A percentile compares a stretch with the other conserved stretches of the same genome.
phyloP scores from a whole-genome alignment of 2,888 invertebrate species.

The Sipha maydis region DNA sequence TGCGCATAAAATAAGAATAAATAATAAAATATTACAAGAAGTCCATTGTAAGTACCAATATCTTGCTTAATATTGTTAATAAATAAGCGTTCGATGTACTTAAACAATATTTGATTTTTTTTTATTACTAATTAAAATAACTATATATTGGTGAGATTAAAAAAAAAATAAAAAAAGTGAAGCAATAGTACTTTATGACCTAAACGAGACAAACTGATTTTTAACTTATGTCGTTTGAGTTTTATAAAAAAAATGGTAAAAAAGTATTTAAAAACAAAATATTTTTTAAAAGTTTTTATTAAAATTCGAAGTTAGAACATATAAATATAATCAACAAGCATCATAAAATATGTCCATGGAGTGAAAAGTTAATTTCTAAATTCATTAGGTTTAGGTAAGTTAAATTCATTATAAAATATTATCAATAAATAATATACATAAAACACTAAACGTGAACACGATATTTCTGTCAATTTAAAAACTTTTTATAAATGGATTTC shows the following conservation, averaged over 20 bases:
- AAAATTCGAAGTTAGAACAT: background rate
- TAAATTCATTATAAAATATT: conserved; percentile 11
- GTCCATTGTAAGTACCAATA: too few species aligned
- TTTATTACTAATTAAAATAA: too few species aligned
- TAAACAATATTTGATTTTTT: too few species aligned
- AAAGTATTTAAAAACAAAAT: conserved; percentile 20
- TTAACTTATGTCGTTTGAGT: background rate
- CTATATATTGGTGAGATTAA: too few species aligned
- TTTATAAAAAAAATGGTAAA: conserved; percentile 27
- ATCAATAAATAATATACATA: background rate
- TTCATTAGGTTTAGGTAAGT: conserved; percentile 24
- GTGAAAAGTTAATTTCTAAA: conserved; percentile 27
- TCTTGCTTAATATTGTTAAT: too few species aligned
- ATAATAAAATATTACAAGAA: too few species aligned
- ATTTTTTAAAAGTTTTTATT: conserved; percentile 18
- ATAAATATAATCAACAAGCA: background rate
- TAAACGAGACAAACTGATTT: background rate
- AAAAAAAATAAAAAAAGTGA: too few species aligned
- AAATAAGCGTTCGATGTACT: too few species aligned
- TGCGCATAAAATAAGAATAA: too few species aligned
- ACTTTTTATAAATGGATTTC: conserved; percentile 8
- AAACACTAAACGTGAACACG: background rate
- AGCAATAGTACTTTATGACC: background rate
- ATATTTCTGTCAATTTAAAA: background rate
- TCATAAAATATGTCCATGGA: background rate